These are phyloP conservation scores for Thysanoteuthis rhombus DNA, from an alignment of 2,888 invertebrate genomes.

Conservation along the genomic window DNA sequence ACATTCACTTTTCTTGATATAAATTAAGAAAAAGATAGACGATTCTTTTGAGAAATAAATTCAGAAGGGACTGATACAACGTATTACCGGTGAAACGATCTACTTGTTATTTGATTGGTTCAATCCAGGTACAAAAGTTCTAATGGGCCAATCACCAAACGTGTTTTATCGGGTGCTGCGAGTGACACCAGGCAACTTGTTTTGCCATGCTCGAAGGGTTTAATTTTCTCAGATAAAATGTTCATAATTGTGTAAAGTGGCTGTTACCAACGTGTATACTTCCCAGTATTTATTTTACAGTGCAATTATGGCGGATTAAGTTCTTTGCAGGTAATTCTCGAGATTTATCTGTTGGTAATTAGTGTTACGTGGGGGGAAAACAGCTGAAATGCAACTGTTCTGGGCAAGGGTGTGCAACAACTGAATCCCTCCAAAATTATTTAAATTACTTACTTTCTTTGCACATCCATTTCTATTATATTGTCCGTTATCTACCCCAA, in stretches of 20 bases:
- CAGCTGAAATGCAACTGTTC: background rate
- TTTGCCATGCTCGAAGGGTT: slow-evolving; percentile 22
- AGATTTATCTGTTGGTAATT: background rate
- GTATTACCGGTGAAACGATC: background rate
- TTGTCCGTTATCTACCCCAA: background rate
- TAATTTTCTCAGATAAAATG: slow-evolving; percentile 14
- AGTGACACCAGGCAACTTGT: slow-evolving; percentile 15
- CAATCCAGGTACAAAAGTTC: background rate
- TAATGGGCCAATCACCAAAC: background rate
- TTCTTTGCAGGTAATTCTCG: background rate
- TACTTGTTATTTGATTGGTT: slow-evolving; percentile 12
- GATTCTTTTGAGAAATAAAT: background rate
- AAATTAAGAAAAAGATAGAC: too few species aligned
- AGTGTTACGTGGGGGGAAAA: background rate
- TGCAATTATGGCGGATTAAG: slow-evolving; percentile 12
- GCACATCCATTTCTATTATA: background rate
- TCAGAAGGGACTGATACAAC: background rate
- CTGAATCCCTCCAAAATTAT: background rate
- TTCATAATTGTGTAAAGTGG: background rate
- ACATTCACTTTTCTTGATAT: too few species aligned
- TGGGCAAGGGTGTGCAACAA: background rate
- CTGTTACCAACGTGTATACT: background rate
- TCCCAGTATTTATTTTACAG: background rate
- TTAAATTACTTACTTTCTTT: too few species aligned
- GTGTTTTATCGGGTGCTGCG: background rate